phyloP scores from a whole-genome alignment of 92 coral and sea anemone species.

The Palythoa grandis region DNA sequence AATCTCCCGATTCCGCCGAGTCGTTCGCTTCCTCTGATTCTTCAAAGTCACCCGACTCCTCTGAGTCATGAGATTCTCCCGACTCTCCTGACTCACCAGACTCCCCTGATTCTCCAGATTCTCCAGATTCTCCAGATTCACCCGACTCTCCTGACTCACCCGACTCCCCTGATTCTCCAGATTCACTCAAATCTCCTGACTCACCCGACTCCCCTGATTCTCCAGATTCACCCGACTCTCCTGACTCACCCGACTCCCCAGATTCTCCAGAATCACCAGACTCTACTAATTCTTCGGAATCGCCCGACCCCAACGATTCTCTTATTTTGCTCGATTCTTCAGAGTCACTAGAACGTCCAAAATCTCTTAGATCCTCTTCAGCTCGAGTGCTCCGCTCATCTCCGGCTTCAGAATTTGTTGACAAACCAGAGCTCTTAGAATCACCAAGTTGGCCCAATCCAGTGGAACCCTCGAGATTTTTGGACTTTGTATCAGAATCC shows the following conservation, averaged over 20 bases:
- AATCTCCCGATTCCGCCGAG: not conserved
- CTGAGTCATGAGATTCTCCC: constrained; percentile 51
- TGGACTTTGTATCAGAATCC: not conserved
- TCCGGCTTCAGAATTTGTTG: not conserved
- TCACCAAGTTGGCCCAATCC: not conserved
- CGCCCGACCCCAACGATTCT: constrained; percentile 31
- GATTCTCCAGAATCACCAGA: not conserved
- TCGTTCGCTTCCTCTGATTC: constrained; percentile 61
- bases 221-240: not conserved
- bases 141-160: constrained; percentile 2
- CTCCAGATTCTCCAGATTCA: constrained; percentile 9
- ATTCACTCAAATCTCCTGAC: not conserved
- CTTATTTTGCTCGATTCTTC: not conserved
- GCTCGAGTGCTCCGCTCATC: not conserved
- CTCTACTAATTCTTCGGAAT: constrained; percentile 50
- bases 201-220: not conserved
- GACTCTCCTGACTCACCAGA: constrained; percentile 58
- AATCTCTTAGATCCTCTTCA: not conserved
- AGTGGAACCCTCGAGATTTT: not conserved
- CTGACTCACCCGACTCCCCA: not conserved
- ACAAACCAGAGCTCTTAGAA: not conserved
- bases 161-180: not conserved
- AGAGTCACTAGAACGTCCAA: not conserved
- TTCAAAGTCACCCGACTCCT: constrained; percentile 44
- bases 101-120: constrained; percentile 40